Conservation (phyloP, 2,797 vertebrate species). For the Smutsia gigantea region DNA sequence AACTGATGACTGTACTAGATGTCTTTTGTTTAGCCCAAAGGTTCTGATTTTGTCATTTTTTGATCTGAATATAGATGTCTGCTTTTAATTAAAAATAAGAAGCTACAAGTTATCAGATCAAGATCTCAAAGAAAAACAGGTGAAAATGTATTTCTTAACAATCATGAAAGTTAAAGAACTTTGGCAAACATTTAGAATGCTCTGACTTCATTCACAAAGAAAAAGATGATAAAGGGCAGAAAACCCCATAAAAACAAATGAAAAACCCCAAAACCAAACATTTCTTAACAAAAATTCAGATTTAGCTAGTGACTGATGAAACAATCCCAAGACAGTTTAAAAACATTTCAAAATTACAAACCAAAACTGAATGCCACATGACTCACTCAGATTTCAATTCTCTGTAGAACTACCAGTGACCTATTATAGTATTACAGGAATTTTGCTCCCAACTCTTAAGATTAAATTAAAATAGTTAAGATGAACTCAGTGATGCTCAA, state of each 20-base stretch:
- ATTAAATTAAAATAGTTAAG: not conserved
- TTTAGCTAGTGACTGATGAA: not conserved
- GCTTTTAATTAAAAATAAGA: not conserved
- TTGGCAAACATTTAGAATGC: not conserved
- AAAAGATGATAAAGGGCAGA: not conserved
- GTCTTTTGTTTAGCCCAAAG: not conserved
- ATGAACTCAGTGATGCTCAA: not conserved
- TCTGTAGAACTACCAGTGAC: not conserved
- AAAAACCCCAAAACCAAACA: not conserved
- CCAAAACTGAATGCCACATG: not conserved
- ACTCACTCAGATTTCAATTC: not conserved
- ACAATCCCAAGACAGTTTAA: not conserved
- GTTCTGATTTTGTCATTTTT: not conserved
- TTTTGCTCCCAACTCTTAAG: not conserved
- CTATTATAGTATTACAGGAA: not conserved
- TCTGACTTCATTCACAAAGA: not conserved
- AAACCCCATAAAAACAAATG: not conserved
- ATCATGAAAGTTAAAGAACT: not conserved
- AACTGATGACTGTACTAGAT: not conserved
- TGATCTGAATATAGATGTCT: not conserved
- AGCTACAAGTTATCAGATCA: not conserved
- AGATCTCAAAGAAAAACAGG: not conserved
- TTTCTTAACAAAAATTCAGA: conserved; percentile 26
- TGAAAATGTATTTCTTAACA: not conserved
- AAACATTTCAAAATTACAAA: not conserved